Evolutionary conservation across 2,113 vertebrate genomes (phyloP).

Genomic region (Pitta sordida): DNA sequence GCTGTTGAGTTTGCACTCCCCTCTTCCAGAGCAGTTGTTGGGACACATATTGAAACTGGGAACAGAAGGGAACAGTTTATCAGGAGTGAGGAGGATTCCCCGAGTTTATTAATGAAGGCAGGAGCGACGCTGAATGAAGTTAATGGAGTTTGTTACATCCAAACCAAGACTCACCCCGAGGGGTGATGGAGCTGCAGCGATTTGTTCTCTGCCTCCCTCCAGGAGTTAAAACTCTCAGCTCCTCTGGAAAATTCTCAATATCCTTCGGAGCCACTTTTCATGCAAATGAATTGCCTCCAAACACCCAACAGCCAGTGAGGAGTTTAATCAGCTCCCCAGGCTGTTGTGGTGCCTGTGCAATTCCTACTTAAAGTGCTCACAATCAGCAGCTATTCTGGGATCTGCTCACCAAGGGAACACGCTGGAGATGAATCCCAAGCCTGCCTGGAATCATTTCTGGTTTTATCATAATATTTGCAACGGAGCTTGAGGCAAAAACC

Average conservation of each 20-base stretch:
- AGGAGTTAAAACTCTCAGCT: background rate
- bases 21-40: conserved; percentile 90
- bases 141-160: background rate
- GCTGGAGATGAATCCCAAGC: background rate
- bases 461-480: background rate
- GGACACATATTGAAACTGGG: conserved; percentile 88
- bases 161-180: background rate
- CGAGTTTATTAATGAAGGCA: background rate
- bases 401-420: background rate
- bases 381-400: background rate
- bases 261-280: background rate
- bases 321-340: background rate
- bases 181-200: background rate
- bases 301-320: background rate
- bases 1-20: conserved; percentile 79
- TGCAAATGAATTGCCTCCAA: background rate
- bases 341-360: background rate
- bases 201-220: background rate
- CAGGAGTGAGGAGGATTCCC: background rate
- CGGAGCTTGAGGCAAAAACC: background rate
- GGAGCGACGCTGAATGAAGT: background rate
- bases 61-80: background rate
- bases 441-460: background rate
- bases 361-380: background rate
- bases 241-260: background rate